These are phyloP conservation scores for Caenorhabditis briggsae DNA, from an alignment of 1,140 invertebrate species.

Conservation along the genomic window DNA sequence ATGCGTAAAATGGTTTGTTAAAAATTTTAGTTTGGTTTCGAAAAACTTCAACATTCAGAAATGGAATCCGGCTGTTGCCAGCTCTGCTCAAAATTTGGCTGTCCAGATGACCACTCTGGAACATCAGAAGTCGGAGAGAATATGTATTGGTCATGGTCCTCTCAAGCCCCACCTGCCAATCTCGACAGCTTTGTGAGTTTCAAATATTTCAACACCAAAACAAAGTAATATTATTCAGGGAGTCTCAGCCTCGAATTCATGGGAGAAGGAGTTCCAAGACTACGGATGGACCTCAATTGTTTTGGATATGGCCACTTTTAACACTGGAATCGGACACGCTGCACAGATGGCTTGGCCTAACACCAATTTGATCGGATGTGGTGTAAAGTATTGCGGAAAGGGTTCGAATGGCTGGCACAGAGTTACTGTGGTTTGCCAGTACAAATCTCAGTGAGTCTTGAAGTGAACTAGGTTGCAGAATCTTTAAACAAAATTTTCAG, in stretches of 20 bases:
- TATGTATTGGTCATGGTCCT: conserved; percentile 25
- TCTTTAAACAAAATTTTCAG: background rate
- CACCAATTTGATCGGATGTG: conserved; percentile 45
- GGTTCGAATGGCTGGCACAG: background rate
- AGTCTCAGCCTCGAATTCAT: background rate
- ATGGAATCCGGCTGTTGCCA: background rate
- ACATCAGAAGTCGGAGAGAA: background rate
- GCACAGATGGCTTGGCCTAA: conserved; percentile 45
- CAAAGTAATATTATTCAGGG: background rate
- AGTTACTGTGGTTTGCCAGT: conserved; percentile 42
- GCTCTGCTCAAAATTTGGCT: conserved; percentile 19
- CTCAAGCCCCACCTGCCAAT: background rate
- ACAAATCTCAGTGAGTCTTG: conserved; percentile 7
- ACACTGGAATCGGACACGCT: conserved; percentile 52
- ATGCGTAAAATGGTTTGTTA: background rate
- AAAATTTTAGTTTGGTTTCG: background rate
- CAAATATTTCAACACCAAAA: background rate
- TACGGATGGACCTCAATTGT: conserved; percentile 26
- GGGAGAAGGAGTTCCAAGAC: conserved; percentile 53
- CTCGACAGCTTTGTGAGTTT: background rate
- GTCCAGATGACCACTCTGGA: background rate
- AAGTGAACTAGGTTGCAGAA: background rate
- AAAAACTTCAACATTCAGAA: background rate
- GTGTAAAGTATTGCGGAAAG: conserved; percentile 28
- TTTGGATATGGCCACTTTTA: background rate